Evolutionary conservation across 2,797 vertebrate species (phyloP), one percentile per base, ranked within the genome.

Genomic region (Girardinus metallicus): DNA sequence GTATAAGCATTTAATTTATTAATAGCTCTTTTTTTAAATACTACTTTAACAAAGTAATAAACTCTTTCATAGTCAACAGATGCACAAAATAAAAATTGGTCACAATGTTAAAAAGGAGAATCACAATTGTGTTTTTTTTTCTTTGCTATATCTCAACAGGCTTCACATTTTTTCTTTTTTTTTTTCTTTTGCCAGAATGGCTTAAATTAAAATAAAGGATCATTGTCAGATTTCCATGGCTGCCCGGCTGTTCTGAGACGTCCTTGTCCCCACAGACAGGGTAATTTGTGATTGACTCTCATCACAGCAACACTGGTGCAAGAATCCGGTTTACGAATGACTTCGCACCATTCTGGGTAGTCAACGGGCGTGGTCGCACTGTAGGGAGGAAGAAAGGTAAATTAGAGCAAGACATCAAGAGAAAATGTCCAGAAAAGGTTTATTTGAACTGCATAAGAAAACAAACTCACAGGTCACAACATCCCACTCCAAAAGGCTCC

Each of bases 401-500:
- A 76, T 53, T 21, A 79, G 0, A 41, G 21, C 39, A 23, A 31
- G 23, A 53, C 21, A 5, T 9, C 15, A 57, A 4, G 36, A 16
- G 39, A 26, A 16, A 72, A 55, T 6, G 53, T 21, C 21, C 51
- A 49, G 34, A 46, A 39, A 18, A 3, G 21, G 6, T 49, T 36
- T 7, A n/a, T 78, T 64, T 57, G 5, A 1, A 34, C 8, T 46
- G 39, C 31, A 9, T 23, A 23, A 31, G 39, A 43, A 75, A 74
- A 79, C 0, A 64, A 81, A 92, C 95, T 95, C 80, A 96, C 96
- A 95, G 89, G 73, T 96, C 95, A 88, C 96, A 96, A 88, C 96
- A 96, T 84, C 96, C 95, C 0, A 96, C 95, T 90, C 95, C 96
- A 74, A 96, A 96, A 10, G 96, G 96, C 84, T 95, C 94, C 95